A percentile compares a stretch with the other conserved stretches of the same genome.
These are phyloP conservation scores for Solea senegalensis DNA, from an alignment of 2,113 vertebrate genomes.

Conservation along the genomic window DNA sequence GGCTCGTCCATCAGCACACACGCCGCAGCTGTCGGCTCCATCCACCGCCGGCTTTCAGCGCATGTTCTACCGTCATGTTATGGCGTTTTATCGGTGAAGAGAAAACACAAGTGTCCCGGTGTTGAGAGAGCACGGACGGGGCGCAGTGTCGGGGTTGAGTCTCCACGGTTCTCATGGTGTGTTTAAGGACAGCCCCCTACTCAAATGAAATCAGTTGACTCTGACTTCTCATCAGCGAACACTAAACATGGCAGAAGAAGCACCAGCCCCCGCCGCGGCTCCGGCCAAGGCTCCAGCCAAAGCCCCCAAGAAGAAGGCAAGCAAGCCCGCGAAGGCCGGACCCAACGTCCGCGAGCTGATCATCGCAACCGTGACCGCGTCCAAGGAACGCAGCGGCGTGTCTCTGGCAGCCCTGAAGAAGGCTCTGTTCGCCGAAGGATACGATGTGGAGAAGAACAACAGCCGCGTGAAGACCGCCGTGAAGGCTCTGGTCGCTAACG, in stretches of 20 bases:
- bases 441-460: not conserved
- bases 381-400: conserved; percentile 15
- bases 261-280: conserved; percentile 7
- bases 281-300: conserved; percentile 2
- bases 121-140: too few relatives aligned
- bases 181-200: not conserved
- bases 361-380: conserved; percentile 27
- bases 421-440: not conserved
- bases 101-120: too few relatives aligned
- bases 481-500: not conserved
- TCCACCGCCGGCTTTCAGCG: too few relatives aligned
- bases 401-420: not conserved
- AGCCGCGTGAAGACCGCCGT: not conserved
- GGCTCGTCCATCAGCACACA: too few relatives aligned
- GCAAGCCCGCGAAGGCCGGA: not conserved
- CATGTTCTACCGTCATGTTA: not conserved
- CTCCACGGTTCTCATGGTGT: too few relatives aligned
- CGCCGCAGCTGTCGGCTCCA: too few relatives aligned
- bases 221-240: not conserved
- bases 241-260: conserved; percentile 44
- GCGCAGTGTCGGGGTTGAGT: too few relatives aligned
- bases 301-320: conserved; percentile 12
- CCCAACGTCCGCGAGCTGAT: conserved; percentile 32
- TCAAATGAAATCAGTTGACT: not conserved
- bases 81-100: not conserved